Evolutionary conservation across 2,888 invertebrate species (phyloP).

Genomic region (Odontocolon sp.): DNA sequence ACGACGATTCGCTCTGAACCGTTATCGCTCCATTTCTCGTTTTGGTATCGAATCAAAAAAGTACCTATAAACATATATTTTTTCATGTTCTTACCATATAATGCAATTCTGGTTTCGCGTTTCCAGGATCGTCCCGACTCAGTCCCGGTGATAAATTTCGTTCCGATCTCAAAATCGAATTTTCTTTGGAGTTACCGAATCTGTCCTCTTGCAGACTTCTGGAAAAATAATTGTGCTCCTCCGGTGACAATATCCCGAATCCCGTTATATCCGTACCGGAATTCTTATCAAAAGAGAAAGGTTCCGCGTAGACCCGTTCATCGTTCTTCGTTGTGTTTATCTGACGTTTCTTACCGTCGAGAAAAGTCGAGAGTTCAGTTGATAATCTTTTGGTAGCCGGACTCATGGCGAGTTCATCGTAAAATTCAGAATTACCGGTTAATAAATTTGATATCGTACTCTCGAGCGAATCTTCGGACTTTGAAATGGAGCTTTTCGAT

Average conservation of each 20-base stretch:
- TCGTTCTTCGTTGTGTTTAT: constrained; percentile 68
- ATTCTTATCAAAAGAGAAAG: constrained; percentile 76
- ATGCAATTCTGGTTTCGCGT: constrained; percentile 75
- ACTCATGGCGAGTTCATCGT: constrained; percentile 50
- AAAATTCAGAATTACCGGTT: constrained; percentile 49
- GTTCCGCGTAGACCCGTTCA: constrained; percentile 86
- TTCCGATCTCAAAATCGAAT: background rate
- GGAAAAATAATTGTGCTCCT: constrained; percentile 60
- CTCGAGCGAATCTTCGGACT: constrained; percentile 53
- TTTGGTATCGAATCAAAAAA: background rate
- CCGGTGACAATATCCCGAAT: constrained; percentile 53
- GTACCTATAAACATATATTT: constrained; percentile 8
- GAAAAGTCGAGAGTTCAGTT: constrained; percentile 59
- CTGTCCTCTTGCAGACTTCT: constrained; percentile 59
- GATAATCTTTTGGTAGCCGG: constrained; percentile 60
- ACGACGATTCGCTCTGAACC: background rate
- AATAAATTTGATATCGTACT: constrained; percentile 46
- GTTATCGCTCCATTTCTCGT: background rate
- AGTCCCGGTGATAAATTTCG: background rate
- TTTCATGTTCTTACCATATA: constrained; percentile 80
- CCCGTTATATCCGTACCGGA: constrained; percentile 63
- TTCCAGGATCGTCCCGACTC: constrained; percentile 53
- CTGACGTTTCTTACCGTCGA: constrained; percentile 51
- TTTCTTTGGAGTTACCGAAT: constrained; percentile 36
- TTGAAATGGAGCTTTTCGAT: constrained; percentile 37